These are phyloP conservation scores for Glyphotaelius pellucidus DNA, from an alignment of 2,888 invertebrate genomes.

Conservation along the genomic window DNA sequence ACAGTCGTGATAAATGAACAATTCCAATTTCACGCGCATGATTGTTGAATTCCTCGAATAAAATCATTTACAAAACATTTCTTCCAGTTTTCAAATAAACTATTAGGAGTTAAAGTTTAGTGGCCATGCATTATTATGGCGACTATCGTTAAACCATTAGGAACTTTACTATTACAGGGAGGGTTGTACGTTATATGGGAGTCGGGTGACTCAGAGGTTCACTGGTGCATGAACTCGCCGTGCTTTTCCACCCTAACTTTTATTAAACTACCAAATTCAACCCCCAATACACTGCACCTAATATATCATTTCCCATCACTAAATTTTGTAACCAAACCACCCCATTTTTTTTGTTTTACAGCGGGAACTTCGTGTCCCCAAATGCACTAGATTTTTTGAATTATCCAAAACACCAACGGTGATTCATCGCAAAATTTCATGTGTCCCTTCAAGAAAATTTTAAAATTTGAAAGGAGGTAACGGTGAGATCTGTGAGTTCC, in stretches of 20 bases:
- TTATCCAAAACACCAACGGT: not conserved
- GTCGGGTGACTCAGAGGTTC: constrained; percentile 35
- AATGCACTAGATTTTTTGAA: not conserved
- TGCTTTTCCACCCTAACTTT: constrained; percentile 26
- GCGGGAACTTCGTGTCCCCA: constrained; percentile 6
- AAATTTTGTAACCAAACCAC: constrained; percentile 8
- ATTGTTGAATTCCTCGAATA: not conserved
- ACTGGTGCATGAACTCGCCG: constrained; percentile 25
- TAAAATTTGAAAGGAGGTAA: too few species aligned
- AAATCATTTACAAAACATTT: not conserved
- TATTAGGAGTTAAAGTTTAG: not conserved
- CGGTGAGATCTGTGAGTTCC: too few species aligned
- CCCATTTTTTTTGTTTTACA: not conserved
- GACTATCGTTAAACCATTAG: constrained; percentile 37
- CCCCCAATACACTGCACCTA: constrained; percentile 4
- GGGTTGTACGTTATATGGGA: not conserved
- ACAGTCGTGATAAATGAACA: constrained; percentile 2
- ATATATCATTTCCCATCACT: constrained; percentile 12
- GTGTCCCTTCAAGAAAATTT: too few species aligned
- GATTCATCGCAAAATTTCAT: too few species aligned
- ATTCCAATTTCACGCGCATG: not conserved
- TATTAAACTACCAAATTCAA: constrained; percentile 24
- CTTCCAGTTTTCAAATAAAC: not conserved
- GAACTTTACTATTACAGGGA: not conserved
- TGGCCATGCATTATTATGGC: not conserved